A percentile compares a stretch with the other conserved stretches of the same genome.
These are phyloP conservation scores for Ylistrum balloti DNA, from an alignment of 1,140 invertebrate genomes.

Conservation along the genomic window DNA sequence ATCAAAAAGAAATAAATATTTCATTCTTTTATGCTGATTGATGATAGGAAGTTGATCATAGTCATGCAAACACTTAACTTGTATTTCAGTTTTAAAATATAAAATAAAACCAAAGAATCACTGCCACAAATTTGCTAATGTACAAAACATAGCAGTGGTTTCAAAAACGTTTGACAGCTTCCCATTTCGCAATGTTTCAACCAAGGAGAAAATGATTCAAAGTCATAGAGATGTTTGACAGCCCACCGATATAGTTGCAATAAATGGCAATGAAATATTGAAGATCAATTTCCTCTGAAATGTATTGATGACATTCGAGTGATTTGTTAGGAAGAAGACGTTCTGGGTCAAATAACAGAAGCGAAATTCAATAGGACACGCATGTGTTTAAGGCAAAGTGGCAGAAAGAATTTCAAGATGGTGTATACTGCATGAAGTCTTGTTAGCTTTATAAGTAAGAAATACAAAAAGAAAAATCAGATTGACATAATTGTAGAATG, in stretches of 20 bases:
- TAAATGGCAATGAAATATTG: not conserved
- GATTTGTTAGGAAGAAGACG: not conserved
- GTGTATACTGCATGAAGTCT: not conserved
- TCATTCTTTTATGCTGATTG: not conserved
- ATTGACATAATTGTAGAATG: too few relatives aligned
- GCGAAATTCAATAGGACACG: not conserved
- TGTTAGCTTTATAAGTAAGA: not conserved
- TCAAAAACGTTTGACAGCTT: not conserved
- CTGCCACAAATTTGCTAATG: not conserved
- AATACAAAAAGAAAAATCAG: not conserved
- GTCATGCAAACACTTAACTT: not conserved
- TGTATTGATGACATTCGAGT: not conserved
- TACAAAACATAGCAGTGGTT: not conserved
- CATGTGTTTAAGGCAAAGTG: not conserved
- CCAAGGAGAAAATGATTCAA: not conserved
- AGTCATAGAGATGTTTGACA: not conserved
- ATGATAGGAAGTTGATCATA: not conserved
- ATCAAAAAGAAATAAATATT: not conserved
- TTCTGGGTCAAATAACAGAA: constrained; percentile 32
- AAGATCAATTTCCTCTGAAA: not conserved
- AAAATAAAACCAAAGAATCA: not conserved
- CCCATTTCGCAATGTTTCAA: not conserved
- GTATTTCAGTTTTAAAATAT: not conserved
- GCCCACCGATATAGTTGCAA: not conserved
- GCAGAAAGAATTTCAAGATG: not conserved